phyloP scores from a whole-genome alignment of 2,797 vertebrate genomes.

The Pantherophis alleghaniensis region DNA sequence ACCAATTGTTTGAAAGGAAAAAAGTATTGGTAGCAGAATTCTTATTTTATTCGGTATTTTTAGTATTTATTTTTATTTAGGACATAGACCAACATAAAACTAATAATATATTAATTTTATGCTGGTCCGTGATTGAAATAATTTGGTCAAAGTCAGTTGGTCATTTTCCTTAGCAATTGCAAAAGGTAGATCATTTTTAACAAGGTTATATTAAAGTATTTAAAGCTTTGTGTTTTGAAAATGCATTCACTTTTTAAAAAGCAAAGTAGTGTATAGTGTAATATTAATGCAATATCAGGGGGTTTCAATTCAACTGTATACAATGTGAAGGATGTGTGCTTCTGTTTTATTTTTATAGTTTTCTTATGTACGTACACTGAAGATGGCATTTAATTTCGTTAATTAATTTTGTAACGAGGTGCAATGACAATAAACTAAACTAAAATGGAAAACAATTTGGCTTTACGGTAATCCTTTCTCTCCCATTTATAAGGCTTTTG shows the following conservation, averaged over 20 bases:
- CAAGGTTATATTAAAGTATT: not conserved
- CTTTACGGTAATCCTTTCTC: not conserved
- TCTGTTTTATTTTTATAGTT: no score
- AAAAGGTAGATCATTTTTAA: not conserved
- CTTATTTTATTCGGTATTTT: constrained; percentile 12
- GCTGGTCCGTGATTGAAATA: not conserved
- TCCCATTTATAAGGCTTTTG: not conserved
- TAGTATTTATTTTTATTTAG: not conserved
- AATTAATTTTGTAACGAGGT: no score
- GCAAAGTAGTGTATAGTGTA: no score
- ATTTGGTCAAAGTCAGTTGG: not conserved
- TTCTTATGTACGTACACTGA: no score
- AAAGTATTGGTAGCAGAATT: not conserved
- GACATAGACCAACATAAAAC: not conserved
- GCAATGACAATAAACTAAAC: no score
- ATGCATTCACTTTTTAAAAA: not conserved
- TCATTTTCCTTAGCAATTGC: not conserved
- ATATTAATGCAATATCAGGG: no score
- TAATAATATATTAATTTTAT: not conserved
- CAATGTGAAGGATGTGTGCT: no score
- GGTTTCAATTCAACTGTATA: no score
- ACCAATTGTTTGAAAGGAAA: not conserved
- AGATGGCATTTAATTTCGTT: no score
- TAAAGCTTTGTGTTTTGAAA: not conserved
- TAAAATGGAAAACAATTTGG: accelerated